Evolutionary conservation across 2,888 invertebrate species (phyloP), one percentile per base, ranked within the genome.

Genomic region (Trichogramma evanescens): DNA sequence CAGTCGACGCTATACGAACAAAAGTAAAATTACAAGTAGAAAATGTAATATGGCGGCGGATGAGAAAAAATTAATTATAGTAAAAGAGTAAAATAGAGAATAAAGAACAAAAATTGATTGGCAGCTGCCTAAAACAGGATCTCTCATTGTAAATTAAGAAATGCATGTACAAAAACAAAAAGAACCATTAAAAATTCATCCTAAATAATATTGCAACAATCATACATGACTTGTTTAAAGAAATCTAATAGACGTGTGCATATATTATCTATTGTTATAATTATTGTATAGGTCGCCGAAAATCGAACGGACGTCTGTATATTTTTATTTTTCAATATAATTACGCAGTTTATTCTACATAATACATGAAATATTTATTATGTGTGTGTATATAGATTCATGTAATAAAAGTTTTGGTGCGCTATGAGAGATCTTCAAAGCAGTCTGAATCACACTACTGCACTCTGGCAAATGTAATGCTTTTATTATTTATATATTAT

Each of bases 341-440:
- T 26, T 26, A 26, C 26, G 26, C 26, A 26, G 26, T 26, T 26
- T 26, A 26, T 2, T 26, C 26, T 26, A 26, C 26, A 26, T 26
- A 26, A 26, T 26, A 26, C 26, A 26, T 26, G 26, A 26, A 26
- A 26, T 26, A 0, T 48, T 8, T 50, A 6, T 49, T 0, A 44
- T 43, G 8, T 58, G 8, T 58, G 43, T 50, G 5, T 50, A 6
- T 43, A 6, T 54, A n/a, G 42, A 8, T 42, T 48, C 38, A 39
- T 54, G 10, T 38, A 50, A 50, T 26, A 26, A 26, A 26, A 26
- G 38, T 13, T 52, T 55, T 52, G 52, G 41, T 58, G 52, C 54
- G 44, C 52, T 59, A 69, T 67, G 66, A 70, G 66, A 71, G 70
- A 72, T 73, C 69, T 69, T 69, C 67, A 65, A 70, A 71, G 69